Base-by-base conservation (phyloP, 2,113 vertebrate genomes). In the Coptodon rendalli region DNA sequence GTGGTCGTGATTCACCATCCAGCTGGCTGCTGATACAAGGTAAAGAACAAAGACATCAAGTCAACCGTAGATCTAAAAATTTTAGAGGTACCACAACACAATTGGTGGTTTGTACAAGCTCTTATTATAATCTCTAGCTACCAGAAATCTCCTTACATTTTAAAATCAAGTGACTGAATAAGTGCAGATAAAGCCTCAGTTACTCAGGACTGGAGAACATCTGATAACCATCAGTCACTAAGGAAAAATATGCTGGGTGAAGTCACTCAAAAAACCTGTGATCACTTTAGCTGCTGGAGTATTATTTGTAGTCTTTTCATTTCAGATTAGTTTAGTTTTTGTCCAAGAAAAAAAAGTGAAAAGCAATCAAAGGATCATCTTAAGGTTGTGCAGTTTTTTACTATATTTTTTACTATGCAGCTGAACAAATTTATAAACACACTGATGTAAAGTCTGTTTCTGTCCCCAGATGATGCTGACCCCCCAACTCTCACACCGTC, bases 11-110 rank as follows among this genome's bases (percentile, higher is more conserved):
- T 54, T 92, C 89, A 78, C 50, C 12, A 11, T 1, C 27, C 24
- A 90, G 71, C 80, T 89, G 63, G 91, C 83, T 92, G 48, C 81
- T 73, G 16, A 9, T 90, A 2, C 6, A n/a, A 59, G 88, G 90
- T 91, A 38, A 61, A 76, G 24, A 76, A 19, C 2, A 0, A 73
- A 27, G 13, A 45, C 52, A 16, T 0, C 13, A 9, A 73, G 68
- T 73, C 68, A 73, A 27, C 13, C 3, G 3, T 73, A 6, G 38
- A n/a, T 38, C 31, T 66, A 38, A 66, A 45, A 6, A 17, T 10
- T 73, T 73, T 27, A 9, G 22, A 9, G 68, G 22, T 45, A 10
- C 45, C 38, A 9, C 7, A 40, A 43, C 12, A 40, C 16, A 29
- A 29, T 2, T 50, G 43, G 24, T 78, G 24, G 1, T 31, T 50